phyloP scores from a whole-genome alignment of 2,113 vertebrate species.

The Dolichallabes microphthalmus region DNA sequence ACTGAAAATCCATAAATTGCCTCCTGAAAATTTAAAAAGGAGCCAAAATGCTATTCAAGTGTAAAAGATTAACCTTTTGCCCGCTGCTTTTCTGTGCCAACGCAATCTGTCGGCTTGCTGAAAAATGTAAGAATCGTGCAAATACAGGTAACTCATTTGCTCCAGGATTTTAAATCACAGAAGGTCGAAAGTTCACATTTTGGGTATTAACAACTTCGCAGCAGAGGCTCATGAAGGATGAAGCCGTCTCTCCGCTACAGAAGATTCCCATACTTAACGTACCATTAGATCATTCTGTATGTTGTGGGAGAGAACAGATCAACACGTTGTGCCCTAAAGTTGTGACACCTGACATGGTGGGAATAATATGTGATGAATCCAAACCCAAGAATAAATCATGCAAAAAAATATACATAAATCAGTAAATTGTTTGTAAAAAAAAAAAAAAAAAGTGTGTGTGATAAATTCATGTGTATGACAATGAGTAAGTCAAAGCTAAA shows the following conservation, averaged over 20 bases:
- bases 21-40: constrained; percentile 27
- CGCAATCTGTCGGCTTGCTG: constrained; percentile 8
- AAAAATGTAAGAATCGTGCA: constrained; percentile 10
- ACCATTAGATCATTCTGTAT: background rate
- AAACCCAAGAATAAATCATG: too few relatives aligned
- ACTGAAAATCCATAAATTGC: constrained; percentile 48
- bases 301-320: background rate
- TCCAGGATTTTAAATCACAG: constrained; percentile 15
- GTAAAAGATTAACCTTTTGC: constrained; percentile 42
- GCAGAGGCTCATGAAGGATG: background rate
- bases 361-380: background rate
- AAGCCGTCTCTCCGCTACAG: background rate
- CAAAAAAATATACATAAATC: too few relatives aligned
- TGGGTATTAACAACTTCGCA: constrained; percentile 29
- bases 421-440: background rate
- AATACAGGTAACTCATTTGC: background rate
- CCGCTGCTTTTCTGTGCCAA: background rate
- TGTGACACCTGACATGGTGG: background rate
- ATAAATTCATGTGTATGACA: background rate
- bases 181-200: constrained; percentile 42
- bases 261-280: background rate
- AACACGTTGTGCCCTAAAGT: background rate
- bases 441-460: background rate
- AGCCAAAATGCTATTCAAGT: constrained; percentile 45
- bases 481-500: background rate